phyloP scores from a whole-genome alignment of 2,797 vertebrate genomes.

The Lepidocolaptes lacrymiger region DNA sequence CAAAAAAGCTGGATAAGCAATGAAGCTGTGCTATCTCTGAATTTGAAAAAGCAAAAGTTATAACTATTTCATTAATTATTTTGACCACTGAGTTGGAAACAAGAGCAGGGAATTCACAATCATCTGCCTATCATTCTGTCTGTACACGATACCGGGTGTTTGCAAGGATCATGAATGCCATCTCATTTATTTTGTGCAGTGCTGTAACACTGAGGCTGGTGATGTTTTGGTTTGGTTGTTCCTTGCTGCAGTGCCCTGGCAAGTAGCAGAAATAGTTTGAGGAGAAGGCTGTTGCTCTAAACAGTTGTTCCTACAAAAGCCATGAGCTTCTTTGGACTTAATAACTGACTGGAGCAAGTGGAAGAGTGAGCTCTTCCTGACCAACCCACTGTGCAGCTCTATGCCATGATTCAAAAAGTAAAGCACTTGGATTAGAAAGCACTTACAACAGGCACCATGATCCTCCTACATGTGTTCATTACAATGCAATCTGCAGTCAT shows the following conservation, averaged over 20 bases:
- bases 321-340: not conserved
- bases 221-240: fast-evolving
- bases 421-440: not conserved
- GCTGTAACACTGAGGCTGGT: not conserved
- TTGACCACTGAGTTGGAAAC: not conserved
- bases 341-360: not conserved
- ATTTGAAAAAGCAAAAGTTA: not conserved
- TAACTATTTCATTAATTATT: not conserved
- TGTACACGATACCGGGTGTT: not conserved
- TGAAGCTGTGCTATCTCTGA: not conserved
- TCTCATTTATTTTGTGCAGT: not conserved
- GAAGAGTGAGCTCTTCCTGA: not conserved
- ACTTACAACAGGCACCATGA: fast-evolving
- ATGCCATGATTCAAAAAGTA: not conserved
- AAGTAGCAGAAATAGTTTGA: not conserved
- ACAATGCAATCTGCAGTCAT: not conserved
- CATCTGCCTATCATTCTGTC: not conserved
- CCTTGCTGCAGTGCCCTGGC: not conserved
- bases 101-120: not conserved
- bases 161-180: not conserved
- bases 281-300: not conserved
- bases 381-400: not conserved
- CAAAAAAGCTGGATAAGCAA: not conserved
- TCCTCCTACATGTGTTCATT: not conserved
- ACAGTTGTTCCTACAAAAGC: not conserved